phyloP scores from a whole-genome alignment of 2,797 vertebrate species.

The Sylvilagus floridanus region DNA sequence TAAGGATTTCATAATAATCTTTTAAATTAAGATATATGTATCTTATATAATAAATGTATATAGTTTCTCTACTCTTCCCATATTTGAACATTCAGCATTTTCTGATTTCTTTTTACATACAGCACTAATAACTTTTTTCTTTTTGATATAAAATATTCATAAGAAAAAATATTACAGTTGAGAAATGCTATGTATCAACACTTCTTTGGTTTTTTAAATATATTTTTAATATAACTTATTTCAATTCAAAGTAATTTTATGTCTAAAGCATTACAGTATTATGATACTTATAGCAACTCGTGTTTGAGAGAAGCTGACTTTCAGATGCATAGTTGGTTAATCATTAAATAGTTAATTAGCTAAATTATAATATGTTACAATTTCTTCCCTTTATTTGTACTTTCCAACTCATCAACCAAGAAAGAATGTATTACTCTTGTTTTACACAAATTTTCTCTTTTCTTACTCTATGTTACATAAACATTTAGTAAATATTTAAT shows the following conservation, averaged over 20 bases:
- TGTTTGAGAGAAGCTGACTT: not conserved
- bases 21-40: not conserved
- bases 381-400: slow-evolving; percentile 4
- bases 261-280: not conserved
- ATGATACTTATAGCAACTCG: not conserved
- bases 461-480: not conserved
- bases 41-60: not conserved
- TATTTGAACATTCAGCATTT: not conserved
- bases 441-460: not conserved
- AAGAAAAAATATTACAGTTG: not conserved
- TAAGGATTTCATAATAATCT: not conserved
- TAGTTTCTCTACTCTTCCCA: not conserved
- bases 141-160: not conserved
- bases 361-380: not conserved
- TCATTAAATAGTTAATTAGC: not conserved
- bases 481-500: slow-evolving; percentile 14
- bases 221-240: not conserved
- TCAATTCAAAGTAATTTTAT: slow-evolving; percentile 11
- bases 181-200: not conserved
- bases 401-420: not conserved
- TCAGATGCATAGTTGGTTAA: not conserved
- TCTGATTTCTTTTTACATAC: not conserved
- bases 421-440: not conserved
- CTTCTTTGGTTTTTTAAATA: slow-evolving; percentile 11
- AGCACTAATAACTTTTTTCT: not conserved